A percentile compares a stretch with the other conserved stretches of the same genome.
Conservation (phyloP, 2,888 invertebrate species). For the Tenthredo distinguenda region DNA sequence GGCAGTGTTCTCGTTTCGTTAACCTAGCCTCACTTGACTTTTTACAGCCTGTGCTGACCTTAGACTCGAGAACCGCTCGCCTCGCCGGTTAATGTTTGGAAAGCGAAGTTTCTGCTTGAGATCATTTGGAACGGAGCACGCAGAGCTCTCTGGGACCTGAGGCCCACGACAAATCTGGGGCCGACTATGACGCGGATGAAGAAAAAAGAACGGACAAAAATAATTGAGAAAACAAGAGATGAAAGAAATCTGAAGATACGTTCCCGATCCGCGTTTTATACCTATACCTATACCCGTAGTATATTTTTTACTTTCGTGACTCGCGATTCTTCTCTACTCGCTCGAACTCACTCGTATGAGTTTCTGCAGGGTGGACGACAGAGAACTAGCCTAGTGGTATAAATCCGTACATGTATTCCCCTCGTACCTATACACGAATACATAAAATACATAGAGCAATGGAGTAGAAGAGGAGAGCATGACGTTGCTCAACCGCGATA, state of each 20-base stretch:
- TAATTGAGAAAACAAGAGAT: conserved; percentile 4
- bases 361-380: neutral
- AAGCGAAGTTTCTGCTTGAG: conserved; percentile 50
- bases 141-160: conserved; percentile 31
- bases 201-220: neutral
- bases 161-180: conserved; percentile 25
- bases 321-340: neutral
- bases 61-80: conserved; percentile 39
- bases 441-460: neutral
- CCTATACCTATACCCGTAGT: neutral
- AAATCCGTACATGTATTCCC: neutral
- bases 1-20: conserved; percentile 47
- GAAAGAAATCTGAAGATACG: conserved; percentile 1
- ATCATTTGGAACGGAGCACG: conserved; percentile 35
- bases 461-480: conserved; percentile 11
- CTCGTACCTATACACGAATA: neutral
- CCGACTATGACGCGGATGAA: neutral
- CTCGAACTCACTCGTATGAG: neutral
- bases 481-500: conserved; percentile 50
- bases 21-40: conserved; percentile 44
- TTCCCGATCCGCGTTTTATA: neutral
- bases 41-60: conserved; percentile 42
- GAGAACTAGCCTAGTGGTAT: neutral
- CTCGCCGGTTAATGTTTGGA: conserved; percentile 45
- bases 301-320: neutral